phyloP scores from a whole-genome alignment of 2,888 invertebrate genomes.

The Sialis lutaria region DNA sequence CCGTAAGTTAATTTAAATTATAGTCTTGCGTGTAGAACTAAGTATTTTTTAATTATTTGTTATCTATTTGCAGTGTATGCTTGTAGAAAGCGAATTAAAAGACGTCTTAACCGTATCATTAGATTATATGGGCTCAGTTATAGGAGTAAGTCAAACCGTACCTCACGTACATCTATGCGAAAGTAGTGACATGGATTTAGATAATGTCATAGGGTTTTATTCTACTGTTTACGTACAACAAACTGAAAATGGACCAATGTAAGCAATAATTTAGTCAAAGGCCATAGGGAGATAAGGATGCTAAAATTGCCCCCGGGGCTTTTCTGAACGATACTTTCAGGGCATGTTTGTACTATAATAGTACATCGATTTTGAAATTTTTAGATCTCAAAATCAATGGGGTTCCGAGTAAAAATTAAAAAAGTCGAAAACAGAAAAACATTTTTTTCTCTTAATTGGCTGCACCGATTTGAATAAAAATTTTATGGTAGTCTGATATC shows the following conservation, averaged over 20 bases:
- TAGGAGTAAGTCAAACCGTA: constrained; percentile 45
- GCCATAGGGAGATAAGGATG: too few relatives aligned
- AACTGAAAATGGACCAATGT: constrained; percentile 67
- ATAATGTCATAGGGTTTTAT: constrained; percentile 39
- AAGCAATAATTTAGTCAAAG: constrained; percentile 21
- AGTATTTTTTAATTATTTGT: constrained; percentile 5
- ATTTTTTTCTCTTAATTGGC: too few relatives aligned
- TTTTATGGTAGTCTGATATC: too few relatives aligned
- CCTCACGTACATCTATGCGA: constrained; percentile 28
- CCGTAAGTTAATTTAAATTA: constrained; percentile 29
- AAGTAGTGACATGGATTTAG: constrained; percentile 23
- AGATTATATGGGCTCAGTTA: constrained; percentile 60
- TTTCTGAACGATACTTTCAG: too few relatives aligned
- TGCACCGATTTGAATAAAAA: too few relatives aligned
- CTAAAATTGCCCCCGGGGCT: too few relatives aligned
- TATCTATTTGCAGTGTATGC: constrained; percentile 37
- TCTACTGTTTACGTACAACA: constrained; percentile 65
- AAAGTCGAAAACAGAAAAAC: too few relatives aligned
- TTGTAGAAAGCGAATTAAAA: constrained; percentile 57
- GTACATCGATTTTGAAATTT: too few relatives aligned
- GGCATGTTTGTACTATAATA: too few relatives aligned
- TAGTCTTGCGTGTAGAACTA: background rate
- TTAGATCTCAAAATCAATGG: too few relatives aligned
- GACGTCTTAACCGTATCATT: constrained; percentile 67
- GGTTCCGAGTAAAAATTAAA: too few relatives aligned